A percentile compares a stretch with the other conserved stretches of the same genome.
These are phyloP conservation scores for Mesocricetus auratus DNA, from an alignment of 2,113 vertebrate species.

Conservation along the genomic window DNA sequence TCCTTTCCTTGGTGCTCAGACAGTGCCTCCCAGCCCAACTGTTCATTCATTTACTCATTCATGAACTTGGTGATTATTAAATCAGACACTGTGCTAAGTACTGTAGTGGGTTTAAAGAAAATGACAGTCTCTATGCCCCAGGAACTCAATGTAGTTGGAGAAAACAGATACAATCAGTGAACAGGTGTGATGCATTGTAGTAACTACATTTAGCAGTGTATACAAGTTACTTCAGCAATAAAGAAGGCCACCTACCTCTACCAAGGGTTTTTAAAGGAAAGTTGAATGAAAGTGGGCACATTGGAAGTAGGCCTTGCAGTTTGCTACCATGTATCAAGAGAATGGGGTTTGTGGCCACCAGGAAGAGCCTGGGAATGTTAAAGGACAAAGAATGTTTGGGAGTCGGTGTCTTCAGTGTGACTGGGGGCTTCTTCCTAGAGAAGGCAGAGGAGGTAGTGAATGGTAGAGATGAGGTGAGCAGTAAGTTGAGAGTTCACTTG, in stretches of 20 bases:
- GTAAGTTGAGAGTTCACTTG: background rate
- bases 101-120: constrained; percentile 7
- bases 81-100: constrained; percentile 29
- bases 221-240: background rate
- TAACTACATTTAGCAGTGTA: background rate
- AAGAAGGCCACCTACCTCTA: background rate
- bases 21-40: constrained; percentile 2
- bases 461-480: background rate
- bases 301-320: constrained; percentile 23
- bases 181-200: background rate
- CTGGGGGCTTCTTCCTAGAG: constrained; percentile 5
- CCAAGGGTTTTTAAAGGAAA: background rate
- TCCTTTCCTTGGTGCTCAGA: background rate
- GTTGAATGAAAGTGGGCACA: background rate
- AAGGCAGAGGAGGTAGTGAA: background rate
- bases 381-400: background rate
- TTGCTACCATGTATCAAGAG: background rate
- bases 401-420: background rate
- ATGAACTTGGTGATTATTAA: constrained; percentile 38
- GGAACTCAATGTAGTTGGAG: background rate
- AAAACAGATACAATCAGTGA: background rate
- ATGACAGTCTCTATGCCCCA: background rate
- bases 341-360: constrained; percentile 11
- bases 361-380: background rate
- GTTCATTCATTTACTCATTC: constrained; percentile 40